These are phyloP conservation scores for Daboia siamensis DNA, from an alignment of 2,113 vertebrate genomes.

Conservation along the genomic window DNA sequence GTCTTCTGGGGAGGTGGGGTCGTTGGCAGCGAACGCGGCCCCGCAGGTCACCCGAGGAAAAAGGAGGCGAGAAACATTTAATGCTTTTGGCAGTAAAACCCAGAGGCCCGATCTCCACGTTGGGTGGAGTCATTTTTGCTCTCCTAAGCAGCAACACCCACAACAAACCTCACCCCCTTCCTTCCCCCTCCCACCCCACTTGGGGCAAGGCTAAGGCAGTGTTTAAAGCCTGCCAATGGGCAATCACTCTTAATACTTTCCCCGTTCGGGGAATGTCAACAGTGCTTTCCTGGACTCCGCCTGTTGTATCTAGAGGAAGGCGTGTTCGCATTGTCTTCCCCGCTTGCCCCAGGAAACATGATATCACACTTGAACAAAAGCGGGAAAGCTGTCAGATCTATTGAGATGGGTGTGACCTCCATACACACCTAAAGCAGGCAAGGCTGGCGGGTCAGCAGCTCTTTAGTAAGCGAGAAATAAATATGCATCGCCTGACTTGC, in stretches of 20 bases:
- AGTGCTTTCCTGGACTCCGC: slow-evolving; percentile 76
- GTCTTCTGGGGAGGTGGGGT: neutral
- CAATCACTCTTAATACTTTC: slow-evolving; percentile 41
- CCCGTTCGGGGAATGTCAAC: slow-evolving; percentile 67
- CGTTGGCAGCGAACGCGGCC: neutral
- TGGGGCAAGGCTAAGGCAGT: slow-evolving; percentile 65
- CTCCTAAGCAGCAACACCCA: slow-evolving; percentile 61
- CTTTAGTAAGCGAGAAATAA: neutral
- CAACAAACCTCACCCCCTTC: slow-evolving; percentile 30
- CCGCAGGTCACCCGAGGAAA: neutral
- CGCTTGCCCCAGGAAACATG: slow-evolving; percentile 76
- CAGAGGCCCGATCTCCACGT: slow-evolving; percentile 49
- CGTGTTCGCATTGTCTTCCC: slow-evolving; percentile 73
- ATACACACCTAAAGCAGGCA: slow-evolving; percentile 63
- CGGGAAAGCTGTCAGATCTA: slow-evolving; percentile 81
- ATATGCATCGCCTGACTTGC: neutral
- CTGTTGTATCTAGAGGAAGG: slow-evolving; percentile 73
- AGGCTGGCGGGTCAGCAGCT: slow-evolving; percentile 38
- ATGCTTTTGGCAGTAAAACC: slow-evolving; percentile 30
- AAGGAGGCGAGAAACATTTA: slow-evolving; percentile 22
- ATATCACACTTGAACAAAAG: slow-evolving; percentile 81
- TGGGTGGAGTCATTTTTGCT: slow-evolving; percentile 64
- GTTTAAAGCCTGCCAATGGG: slow-evolving; percentile 48
- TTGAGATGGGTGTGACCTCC: slow-evolving; percentile 72
- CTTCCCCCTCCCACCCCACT: neutral